phyloP scores from a whole-genome alignment of 2,113 vertebrate species.

The Entelurus aequoreus region DNA sequence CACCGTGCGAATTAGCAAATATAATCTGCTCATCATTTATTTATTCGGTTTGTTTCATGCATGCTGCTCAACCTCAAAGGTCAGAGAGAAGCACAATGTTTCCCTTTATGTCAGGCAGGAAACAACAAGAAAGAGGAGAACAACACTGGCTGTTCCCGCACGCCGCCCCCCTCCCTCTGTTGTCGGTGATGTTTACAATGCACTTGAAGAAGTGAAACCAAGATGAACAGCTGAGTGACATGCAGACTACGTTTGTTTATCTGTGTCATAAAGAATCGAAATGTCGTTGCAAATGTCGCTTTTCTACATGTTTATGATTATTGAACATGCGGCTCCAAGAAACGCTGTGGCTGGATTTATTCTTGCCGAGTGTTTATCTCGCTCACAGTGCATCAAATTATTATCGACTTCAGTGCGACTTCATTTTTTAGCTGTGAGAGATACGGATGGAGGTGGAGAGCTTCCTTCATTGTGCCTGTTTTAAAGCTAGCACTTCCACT shows the following conservation, averaged over 20 bases:
- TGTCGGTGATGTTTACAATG: neutral
- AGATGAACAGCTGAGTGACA: neutral
- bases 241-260: neutral
- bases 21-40: conserved; percentile 52
- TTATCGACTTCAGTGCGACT: neutral
- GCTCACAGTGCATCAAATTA: neutral
- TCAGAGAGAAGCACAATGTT: conserved; percentile 33
- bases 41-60: conserved; percentile 46
- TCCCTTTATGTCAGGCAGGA: conserved; percentile 16
- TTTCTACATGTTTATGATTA: neutral
- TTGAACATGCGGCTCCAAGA: neutral
- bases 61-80: conserved; percentile 48
- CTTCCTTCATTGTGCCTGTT: neutral
- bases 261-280: neutral
- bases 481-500: neutral
- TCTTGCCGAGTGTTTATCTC: neutral
- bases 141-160: neutral
- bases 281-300: neutral
- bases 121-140: conserved; percentile 8
- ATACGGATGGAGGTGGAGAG: neutral
- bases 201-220: neutral
- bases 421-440: conserved; percentile 1
- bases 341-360: neutral
- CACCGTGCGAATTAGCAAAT: conserved; percentile 45
- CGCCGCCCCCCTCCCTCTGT: neutral